Evolutionary conservation across 2,113 vertebrate species (phyloP).

Genomic region (Diadophis punctatus): DNA sequence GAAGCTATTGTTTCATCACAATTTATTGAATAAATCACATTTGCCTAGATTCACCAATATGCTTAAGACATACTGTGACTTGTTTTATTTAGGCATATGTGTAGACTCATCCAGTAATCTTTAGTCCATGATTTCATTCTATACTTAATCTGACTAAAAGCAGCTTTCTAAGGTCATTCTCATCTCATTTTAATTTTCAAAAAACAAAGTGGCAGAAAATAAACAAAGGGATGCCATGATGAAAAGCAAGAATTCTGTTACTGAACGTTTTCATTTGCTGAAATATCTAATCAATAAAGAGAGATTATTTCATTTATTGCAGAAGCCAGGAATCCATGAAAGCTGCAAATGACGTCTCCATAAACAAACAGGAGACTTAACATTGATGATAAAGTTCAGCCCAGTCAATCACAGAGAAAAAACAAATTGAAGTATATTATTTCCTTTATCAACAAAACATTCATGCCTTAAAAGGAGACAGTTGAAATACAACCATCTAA

Average conservation of each 20-base stretch:
- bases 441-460: not conserved
- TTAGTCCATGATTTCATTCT: not conserved
- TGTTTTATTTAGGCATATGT: not conserved
- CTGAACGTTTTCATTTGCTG: not conserved
- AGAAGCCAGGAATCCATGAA: not conserved
- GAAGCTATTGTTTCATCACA: too few relatives aligned
- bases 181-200: not conserved
- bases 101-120: not conserved
- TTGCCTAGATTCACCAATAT: not conserved
- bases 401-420: too few relatives aligned
- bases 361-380: not conserved
- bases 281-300: not conserved
- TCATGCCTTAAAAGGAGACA: not conserved
- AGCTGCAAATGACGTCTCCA: not conserved
- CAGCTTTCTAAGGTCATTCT: not conserved
- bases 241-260: not conserved
- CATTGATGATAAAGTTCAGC: not conserved
- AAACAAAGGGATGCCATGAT: not conserved
- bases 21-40: too few relatives aligned
- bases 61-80: not conserved
- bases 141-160: not conserved
- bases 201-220: not conserved
- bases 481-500: not conserved
- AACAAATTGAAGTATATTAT: not conserved
- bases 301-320: not conserved